phyloP scores from a whole-genome alignment of 2,888 invertebrate genomes.

The Iphiclides podalirius region DNA sequence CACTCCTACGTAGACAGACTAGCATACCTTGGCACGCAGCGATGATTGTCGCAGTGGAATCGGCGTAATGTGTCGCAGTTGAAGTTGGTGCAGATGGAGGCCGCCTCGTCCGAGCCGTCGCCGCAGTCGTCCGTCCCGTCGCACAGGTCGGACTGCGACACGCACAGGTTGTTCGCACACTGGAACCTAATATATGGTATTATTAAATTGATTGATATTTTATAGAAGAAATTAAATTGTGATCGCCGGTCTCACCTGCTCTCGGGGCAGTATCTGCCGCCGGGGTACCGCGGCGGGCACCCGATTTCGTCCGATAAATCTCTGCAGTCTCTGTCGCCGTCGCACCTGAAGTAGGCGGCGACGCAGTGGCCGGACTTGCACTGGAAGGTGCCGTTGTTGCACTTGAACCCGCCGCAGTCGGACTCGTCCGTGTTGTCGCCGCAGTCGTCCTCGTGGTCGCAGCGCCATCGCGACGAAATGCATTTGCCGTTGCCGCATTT shows the following conservation, averaged over 20 bases:
- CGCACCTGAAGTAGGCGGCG: slow-evolving; percentile 91
- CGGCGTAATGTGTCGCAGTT: slow-evolving; percentile 90
- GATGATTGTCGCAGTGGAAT: slow-evolving; percentile 94
- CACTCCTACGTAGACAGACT: no score
- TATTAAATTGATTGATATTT: no score
- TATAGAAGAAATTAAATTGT: no score
- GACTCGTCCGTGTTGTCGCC: slow-evolving; percentile 96
- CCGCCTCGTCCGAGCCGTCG: slow-evolving; percentile 93
- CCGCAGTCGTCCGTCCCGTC: slow-evolving; percentile 97
- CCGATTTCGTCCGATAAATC: slow-evolving; percentile 94
- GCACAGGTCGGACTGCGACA: slow-evolving; percentile 92
- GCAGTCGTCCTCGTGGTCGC: slow-evolving; percentile 98
- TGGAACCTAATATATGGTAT: slow-evolving; percentile 88
- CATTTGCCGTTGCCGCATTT: slow-evolving; percentile 93
- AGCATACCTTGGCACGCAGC: slow-evolving; percentile 89
- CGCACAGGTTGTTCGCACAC: slow-evolving; percentile 95
- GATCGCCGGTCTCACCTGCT: slow-evolving; percentile 78
- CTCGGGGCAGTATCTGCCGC: slow-evolving; percentile 93
- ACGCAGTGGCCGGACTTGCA: slow-evolving; percentile 96
- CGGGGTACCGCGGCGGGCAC: slow-evolving; percentile 93
- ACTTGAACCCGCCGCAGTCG: slow-evolving; percentile 90
- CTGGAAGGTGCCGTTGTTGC: slow-evolving; percentile 95
- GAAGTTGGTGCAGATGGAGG: slow-evolving; percentile 89
- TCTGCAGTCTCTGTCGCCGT: slow-evolving; percentile 93
- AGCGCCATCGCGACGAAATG: slow-evolving; percentile 95